Evolutionary conservation across 2,113 vertebrate genomes (phyloP), one percentile per base, ranked within the genome.

Genomic region (Bombycilla garrulus): DNA sequence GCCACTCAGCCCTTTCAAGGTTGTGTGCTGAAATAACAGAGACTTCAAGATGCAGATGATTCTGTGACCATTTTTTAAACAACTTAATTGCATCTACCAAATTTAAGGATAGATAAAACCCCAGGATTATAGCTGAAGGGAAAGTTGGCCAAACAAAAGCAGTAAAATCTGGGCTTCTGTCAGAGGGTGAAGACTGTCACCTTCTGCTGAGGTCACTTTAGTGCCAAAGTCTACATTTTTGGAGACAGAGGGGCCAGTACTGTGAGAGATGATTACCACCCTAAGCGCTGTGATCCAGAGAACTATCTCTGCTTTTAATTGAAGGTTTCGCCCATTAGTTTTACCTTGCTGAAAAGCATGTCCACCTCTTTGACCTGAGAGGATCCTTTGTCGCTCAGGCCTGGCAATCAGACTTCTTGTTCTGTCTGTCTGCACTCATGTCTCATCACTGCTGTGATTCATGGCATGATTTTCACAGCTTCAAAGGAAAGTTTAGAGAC

Each of bases 401-500:
- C 66, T 42, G 56, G 29, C 58, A 77, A 81, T 40, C 54, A 58
- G 50, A 80, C 38, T 86, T 77, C 87, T 77, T 31, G 10, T 69
- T 80, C 66, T 72, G 31, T 96, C 78, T 72, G 57, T 58, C 67
- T 56, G 66, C 50, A 24, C 66, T 61, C 8, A 5, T 11, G 74
- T 42, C 91, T 93, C 81, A 31, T 76, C 1, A 2, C 58, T 69
- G 38, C 81, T 71, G 77, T 95, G 92, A 94, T 90, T 93, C 93
- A 94, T 94, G 74, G 58, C 38, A 51, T 6, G 19, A 62, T 47
- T 82, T 88, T 87, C 71, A 88, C 45, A n/a, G 74, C 87, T 94
- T 96, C 94, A 88, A 86, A 96, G 93, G 87, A 19, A 88, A 66
- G 58, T 29, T 80, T 57, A 44, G 67, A 95, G 87, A 51, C 74